These are phyloP conservation scores for Hepsetus odoe DNA, from an alignment of 2,113 vertebrate species.

Conservation along the genomic window DNA sequence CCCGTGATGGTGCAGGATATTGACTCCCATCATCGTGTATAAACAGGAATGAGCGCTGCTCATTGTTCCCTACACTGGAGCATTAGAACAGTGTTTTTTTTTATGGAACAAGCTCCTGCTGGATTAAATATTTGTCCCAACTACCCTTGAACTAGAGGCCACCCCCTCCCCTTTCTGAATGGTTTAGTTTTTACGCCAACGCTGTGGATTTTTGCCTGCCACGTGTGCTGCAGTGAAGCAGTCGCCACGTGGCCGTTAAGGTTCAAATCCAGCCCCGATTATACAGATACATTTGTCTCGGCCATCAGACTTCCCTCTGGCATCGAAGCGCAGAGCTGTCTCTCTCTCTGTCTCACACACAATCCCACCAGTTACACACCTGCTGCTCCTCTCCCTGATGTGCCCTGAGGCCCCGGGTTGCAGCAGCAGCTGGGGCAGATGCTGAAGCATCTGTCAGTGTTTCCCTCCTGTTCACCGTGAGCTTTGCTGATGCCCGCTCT, in stretches of 20 bases:
- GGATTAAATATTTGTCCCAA: slow-evolving; percentile 9
- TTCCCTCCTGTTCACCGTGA: neutral
- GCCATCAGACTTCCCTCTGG: slow-evolving; percentile 15
- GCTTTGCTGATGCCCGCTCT: neutral
- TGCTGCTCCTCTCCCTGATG: neutral
- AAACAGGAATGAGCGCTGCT: too few relatives aligned
- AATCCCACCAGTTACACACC: slow-evolving; percentile 22
- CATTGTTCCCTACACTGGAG: neutral
- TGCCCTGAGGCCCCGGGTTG: neutral
- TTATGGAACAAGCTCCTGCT: too few relatives aligned
- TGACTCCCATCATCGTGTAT: too few relatives aligned
- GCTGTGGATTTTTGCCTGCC: slow-evolving; percentile 8
- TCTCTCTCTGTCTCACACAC: slow-evolving; percentile 10
- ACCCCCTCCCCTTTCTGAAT: neutral
- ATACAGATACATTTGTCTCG: slow-evolving; percentile 27
- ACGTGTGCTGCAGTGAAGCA: slow-evolving; percentile 2
- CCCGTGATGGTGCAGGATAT: too few relatives aligned
- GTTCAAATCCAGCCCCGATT: slow-evolving; percentile 24
- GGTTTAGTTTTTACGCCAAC: neutral
- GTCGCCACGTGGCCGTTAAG: slow-evolving; percentile 21
- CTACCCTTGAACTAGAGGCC: slow-evolving; percentile 1
- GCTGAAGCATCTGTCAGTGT: slow-evolving; percentile 30
- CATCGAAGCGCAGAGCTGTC: slow-evolving; percentile 14
- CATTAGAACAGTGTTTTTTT: neutral
- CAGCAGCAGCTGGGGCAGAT: slow-evolving; percentile 29